Evolutionary conservation across 2,113 vertebrate genomes (phyloP).

Genomic region (Talpa occidentalis): DNA sequence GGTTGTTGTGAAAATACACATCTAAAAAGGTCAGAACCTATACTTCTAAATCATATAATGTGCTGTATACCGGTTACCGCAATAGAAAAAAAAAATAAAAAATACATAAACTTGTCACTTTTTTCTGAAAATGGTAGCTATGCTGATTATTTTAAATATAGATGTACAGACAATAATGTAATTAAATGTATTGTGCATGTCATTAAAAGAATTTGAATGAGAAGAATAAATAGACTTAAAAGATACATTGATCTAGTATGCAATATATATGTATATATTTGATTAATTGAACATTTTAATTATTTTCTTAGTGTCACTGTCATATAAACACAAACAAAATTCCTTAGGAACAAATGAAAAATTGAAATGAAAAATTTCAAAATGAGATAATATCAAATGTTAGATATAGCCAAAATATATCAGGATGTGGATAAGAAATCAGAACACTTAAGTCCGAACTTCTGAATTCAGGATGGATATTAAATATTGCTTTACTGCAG

Average conservation of each 20-base stretch:
- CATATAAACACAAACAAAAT: background rate
- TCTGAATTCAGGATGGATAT: background rate
- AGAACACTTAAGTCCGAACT: background rate
- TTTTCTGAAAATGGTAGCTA: background rate
- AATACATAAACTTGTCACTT: background rate
- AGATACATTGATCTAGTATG: background rate
- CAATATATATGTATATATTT: background rate
- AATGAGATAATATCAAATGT: background rate
- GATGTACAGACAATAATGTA: background rate
- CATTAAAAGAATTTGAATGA: background rate
- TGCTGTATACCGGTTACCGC: too few species aligned
- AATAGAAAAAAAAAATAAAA: background rate
- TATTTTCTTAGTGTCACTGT: background rate
- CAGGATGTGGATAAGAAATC: background rate
- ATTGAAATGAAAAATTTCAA: too few species aligned
- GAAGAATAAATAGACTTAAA: background rate
- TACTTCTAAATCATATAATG: too few species aligned
- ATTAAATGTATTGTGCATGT: background rate
- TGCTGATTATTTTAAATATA: background rate
- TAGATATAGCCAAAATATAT: background rate
- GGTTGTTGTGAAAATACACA: too few species aligned
- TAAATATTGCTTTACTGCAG: background rate
- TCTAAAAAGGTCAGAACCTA: too few species aligned
- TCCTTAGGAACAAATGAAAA: background rate
- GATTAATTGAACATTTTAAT: background rate